Base-by-base conservation (phyloP, 2,797 vertebrate genomes). In the Muscicapa striata region DNA sequence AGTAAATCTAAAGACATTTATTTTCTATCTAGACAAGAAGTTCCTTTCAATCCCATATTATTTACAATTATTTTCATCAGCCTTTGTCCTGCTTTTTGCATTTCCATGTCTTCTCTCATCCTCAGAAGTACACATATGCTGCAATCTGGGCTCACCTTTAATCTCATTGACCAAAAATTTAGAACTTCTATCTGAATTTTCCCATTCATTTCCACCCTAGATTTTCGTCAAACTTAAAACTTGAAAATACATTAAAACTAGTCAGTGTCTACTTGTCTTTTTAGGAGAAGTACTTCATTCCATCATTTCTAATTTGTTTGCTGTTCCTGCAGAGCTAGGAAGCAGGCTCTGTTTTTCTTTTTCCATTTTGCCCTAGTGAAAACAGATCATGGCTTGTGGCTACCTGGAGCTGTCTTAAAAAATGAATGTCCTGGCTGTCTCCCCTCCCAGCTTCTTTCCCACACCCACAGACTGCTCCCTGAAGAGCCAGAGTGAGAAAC, bases 301-400 rank as follows among this genome's bases (percentile, higher is more conserved):
- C 22, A 76, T 69, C 51, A 30, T 57, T 87, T 76, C 78, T 87
- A 43, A 87, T 84, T 51, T 75, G 8, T 88, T 79, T 51, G 14
- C 32, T 90, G 22, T 22, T 89, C 36, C 41, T 75, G 36, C 21
- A 74, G 27, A 76, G n/a, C 23, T 74, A n/a, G 43, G 43, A 82
- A 88, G 48, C 27, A 46, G 32, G 22, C 41, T 78, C 62, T 87
- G 81, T 7, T 87, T 84, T 91, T 26, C 32, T 76, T 87, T 40
- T 89, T 94, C 54, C 22, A 34, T 84, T 91, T 95, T 70, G 18
- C 45, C 36, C 45, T 32, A 78, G 58, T 81, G 74, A 89, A 92
- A 93, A 81, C 22, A 81, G 36, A 94, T 89, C 48, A 72, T 64
- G 24, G 58, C 18, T 66, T 59, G 15, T 67, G 69, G 54, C 38